Evolutionary conservation across 2,113 vertebrate genomes (phyloP).

Genomic region (Jaculus jaculus): DNA sequence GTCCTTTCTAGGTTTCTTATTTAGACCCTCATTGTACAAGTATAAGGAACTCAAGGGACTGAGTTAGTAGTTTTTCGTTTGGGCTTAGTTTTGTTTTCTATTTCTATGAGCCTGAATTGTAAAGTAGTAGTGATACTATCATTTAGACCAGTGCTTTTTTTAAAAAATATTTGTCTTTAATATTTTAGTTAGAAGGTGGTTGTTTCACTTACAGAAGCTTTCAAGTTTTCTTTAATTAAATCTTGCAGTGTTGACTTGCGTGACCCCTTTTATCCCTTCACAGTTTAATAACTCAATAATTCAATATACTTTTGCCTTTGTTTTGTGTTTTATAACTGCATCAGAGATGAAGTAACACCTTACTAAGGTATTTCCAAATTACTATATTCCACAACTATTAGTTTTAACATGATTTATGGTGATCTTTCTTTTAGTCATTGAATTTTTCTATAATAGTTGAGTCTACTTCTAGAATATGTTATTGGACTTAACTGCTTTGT

Average conservation of each 20-base stretch:
- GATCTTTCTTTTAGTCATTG: neutral
- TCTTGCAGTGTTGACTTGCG: neutral
- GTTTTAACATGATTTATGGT: neutral
- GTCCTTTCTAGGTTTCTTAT: neutral
- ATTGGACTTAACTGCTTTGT: neutral
- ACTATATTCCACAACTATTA: neutral
- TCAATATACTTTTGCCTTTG: neutral
- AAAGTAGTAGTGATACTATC: neutral
- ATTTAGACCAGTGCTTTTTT: neutral
- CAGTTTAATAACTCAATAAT: neutral
- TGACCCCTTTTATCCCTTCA: neutral
- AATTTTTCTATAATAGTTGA: neutral
- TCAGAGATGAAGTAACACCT: neutral
- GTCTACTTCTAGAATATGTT: neutral
- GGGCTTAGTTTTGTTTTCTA: neutral
- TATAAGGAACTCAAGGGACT: neutral
- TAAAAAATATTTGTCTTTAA: neutral
- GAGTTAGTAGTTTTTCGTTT: neutral
- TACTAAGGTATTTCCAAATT: neutral
- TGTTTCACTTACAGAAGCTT: neutral
- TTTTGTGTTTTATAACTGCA: neutral
- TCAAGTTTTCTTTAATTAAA: neutral
- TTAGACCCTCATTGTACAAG: neutral
- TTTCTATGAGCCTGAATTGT: neutral
- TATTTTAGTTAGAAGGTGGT: neutral